Evolutionary conservation across 2,113 vertebrate genomes (phyloP).

Genomic region (Phylloscopus trochilus): DNA sequence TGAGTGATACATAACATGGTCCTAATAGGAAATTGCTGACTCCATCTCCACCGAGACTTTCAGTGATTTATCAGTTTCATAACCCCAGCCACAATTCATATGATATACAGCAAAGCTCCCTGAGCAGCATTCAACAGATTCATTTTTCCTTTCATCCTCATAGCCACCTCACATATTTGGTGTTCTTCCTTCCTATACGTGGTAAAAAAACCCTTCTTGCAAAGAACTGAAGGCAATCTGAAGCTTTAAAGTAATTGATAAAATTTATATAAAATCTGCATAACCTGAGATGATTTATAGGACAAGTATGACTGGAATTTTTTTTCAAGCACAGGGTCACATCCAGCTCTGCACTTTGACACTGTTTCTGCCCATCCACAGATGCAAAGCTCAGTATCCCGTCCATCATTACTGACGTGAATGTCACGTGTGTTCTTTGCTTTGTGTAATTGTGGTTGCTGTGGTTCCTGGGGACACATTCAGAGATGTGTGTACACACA

Average conservation of each 20-base stretch:
- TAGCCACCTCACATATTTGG: not conserved
- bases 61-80: conserved; percentile 51
- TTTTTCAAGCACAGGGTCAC: not conserved
- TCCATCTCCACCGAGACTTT: not conserved
- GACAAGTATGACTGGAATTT: not conserved
- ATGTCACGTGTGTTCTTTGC: not conserved
- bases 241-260: not conserved
- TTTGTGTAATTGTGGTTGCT: not conserved
- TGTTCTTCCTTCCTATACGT: not conserved
- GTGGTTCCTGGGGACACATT: rapidly evolving
- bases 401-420: not conserved
- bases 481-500: not conserved
- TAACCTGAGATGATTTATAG: not conserved
- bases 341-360: not conserved
- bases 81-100: conserved; percentile 15
- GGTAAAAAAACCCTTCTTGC: not conserved
- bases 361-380: not conserved
- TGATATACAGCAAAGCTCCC: not conserved
- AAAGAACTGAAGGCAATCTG: not conserved
- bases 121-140: not conserved
- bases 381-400: not conserved
- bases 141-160: not conserved
- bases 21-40: conserved; percentile 15
- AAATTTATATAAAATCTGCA: not conserved
- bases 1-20: not conserved